These are phyloP conservation scores for Cenopis cana DNA, from an alignment of 2,888 invertebrate genomes.

Conservation along the genomic window DNA sequence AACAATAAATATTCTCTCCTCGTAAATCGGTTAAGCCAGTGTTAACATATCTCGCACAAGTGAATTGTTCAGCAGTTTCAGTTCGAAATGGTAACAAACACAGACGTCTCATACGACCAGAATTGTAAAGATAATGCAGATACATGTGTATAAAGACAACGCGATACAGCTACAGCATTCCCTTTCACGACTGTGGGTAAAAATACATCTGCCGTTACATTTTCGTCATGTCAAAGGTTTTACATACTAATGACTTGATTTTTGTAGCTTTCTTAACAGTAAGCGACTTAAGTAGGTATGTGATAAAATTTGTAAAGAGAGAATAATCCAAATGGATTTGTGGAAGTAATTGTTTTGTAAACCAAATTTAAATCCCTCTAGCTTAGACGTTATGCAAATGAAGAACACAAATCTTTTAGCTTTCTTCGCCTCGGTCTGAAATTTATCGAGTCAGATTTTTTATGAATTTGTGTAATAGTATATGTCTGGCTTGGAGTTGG, in stretches of 20 bases:
- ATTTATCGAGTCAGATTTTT: slow-evolving; percentile 4
- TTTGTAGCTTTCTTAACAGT: slow-evolving; percentile 1
- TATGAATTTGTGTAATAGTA: background rate
- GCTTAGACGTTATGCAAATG: slow-evolving; percentile 33
- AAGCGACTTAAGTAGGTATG: slow-evolving; percentile 23
- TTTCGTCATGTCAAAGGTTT: slow-evolving; percentile 15
- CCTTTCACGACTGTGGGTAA: background rate
- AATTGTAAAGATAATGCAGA: no score
- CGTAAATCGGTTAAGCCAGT: background rate
- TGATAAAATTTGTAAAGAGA: slow-evolving; percentile 9
- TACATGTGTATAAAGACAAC: no score
- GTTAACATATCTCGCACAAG: no score
- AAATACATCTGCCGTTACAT: slow-evolving; percentile 3
- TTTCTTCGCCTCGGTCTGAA: slow-evolving; percentile 4
- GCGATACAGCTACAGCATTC: no score
- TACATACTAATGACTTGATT: slow-evolving; percentile 21
- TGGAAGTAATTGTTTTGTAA: slow-evolving; percentile 16
- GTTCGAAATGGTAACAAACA: background rate
- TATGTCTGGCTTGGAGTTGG: background rate
- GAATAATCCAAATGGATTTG: slow-evolving; percentile 26
- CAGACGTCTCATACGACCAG: no score
- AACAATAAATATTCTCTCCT: no score
- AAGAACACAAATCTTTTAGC: slow-evolving; percentile 19
- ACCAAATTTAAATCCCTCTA: slow-evolving; percentile 14
- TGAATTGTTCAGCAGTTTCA: background rate